Evolutionary conservation across 2,888 invertebrate genomes (phyloP), one percentile per base, ranked within the genome.

Genomic region (Dryobotodes eremita): DNA sequence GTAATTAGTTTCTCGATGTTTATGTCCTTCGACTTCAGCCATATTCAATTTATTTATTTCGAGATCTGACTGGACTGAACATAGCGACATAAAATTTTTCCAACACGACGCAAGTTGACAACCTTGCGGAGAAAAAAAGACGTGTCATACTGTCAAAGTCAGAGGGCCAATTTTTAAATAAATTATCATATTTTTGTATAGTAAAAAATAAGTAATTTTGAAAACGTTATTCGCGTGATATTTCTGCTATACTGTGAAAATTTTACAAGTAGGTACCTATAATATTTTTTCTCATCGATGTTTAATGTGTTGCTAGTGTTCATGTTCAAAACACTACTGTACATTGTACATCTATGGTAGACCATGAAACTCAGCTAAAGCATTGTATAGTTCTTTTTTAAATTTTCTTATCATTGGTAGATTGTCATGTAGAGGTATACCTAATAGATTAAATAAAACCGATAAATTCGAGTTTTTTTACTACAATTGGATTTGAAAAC

Each of bases 21-120:
- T 96, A 95, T 93, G 94, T 95, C 94, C 96, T 93, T 96, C 94
- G 93, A 92, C 94, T 94, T 96, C 97, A 95, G 97, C 97, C 97
- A 97, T 97, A 94, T 94, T 96, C 93, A 95, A 95, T 95, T 95
- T 95, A 96, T 96, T 96, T 96, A 96, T 96, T 96, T 95, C 94
- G 93, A 95, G 94, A 93, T 94, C 92, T 94, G 93, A 96, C 95
- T 95, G 95, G 92, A 95, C 94, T 96, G 96, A 96, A 96, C 96
- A 97, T 97, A 96, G 96, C 94, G 95, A 95, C 93, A 92, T 93
- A 90, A 94, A 94, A 93, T 93, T 96, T 96, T 96, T 96, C 96
- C 95, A 96, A 96, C 96, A 92, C 96, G 95, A 95, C 96, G 94
- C 95, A 95, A 90, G 92, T 92, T 95, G 94, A 95, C 95, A 95